Evolutionary conservation across 2,113 vertebrate species (phyloP), one percentile per base, ranked within the genome.

Genomic region (Pedetes capensis): DNA sequence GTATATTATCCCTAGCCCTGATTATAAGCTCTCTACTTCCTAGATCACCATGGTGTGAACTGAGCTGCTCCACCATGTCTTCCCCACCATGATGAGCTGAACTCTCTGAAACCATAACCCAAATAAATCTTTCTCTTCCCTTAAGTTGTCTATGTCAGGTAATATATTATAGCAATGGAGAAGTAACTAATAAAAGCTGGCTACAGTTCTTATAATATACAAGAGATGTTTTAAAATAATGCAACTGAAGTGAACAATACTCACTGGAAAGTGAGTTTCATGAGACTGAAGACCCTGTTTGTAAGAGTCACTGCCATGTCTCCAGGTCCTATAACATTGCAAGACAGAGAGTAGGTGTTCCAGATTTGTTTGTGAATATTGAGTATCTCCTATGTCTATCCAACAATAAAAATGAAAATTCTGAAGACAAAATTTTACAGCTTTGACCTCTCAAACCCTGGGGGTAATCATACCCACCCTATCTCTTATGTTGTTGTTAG

Each of bases 261-360:
- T 64, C 2, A 1, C 22, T 39, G 16, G 75, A 55, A 83, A 44
- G 49, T 29, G 20, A 32, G 20, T 29, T 34, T 80, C n/a, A 8
- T 49, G 82, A 80, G 76, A 66, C 8, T 63, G 55, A 14, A 12
- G 53, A 34, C 37, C 12, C n/a, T 42, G 2, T 69, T 27, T 27
- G 5, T 32, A 14, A 7, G 6, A 18, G n/a, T 37, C 27, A 4
- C 59, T 42, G 34, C 1, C 0, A 0, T 16, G 37, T 53, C 53
- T 72, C 44, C 5, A n/a, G 57, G 51, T 87, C 57, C 68, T 68
- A 0, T 27, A 23, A 55, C 37, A 25, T 34, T 39, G 11, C 76
- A 53, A 23, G 61, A 32, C 17, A 23, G 42, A 12, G 4, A 34
- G 10, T 16, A 32, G 39, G 22, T 16, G 4, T n/a, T 47, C 39